Evolutionary conservation across 1,140 invertebrate species (phyloP).

Genomic region (Drosophila ogumai): DNA sequence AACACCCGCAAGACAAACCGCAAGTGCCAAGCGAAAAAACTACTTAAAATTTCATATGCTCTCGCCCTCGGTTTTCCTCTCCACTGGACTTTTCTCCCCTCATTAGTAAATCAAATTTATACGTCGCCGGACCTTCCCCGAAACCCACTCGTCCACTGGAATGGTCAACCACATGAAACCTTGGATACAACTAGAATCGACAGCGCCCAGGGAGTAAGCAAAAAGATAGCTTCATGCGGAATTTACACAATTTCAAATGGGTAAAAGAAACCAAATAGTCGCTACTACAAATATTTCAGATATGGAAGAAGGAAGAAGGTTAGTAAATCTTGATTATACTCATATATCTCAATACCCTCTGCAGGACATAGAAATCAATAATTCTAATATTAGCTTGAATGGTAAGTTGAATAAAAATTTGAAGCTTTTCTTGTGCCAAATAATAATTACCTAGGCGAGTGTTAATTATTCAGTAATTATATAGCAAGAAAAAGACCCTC

Average conservation of each 20-base stretch:
- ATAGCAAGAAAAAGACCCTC: neutral
- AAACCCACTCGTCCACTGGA: conserved; percentile 5
- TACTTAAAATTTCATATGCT: conserved; percentile 77
- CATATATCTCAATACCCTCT: neutral
- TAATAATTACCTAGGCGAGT: neutral
- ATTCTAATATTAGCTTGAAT: neutral
- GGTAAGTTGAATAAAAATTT: neutral
- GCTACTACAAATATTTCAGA: neutral
- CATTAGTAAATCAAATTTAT: conserved; percentile 81
- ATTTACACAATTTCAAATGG: neutral
- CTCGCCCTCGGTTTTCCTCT: neutral
- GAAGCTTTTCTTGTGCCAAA: neutral
- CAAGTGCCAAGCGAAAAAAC: conserved; percentile 62
- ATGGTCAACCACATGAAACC: conserved; percentile 67
- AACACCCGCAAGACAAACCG: conserved; percentile 71
- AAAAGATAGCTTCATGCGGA: conserved; percentile 1
- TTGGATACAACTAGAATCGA: conserved; percentile 37
- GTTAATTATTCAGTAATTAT: conserved; percentile 10
- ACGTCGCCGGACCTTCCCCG: conserved; percentile 19
- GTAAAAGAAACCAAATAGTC: neutral
- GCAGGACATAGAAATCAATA: neutral
- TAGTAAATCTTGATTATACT: neutral
- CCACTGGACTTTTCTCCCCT: conserved; percentile 29
- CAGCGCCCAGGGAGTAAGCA: neutral
- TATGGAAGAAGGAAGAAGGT: neutral